Evolutionary conservation across 2,888 invertebrate genomes (phyloP), one percentile per base, ranked within the genome.

Genomic region (Drosophila pseudotakahashii): DNA sequence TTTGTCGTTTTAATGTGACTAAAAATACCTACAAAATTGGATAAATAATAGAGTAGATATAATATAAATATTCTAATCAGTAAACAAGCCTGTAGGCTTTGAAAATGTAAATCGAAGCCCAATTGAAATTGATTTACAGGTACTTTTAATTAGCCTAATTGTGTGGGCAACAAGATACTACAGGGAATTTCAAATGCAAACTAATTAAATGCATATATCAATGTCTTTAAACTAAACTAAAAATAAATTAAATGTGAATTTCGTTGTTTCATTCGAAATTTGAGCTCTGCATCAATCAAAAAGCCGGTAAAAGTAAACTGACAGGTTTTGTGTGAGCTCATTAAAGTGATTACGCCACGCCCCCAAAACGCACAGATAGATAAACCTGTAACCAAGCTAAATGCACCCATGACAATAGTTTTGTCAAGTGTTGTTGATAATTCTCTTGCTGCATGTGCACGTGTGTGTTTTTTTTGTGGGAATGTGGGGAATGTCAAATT

Each of bases 261-360:
- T 42, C 6, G 44, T 7, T 32, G 19, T 36, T 32, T n/a, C 48
- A 45, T 26, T 44, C 64, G 61, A 48, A 69, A 75, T 48, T 34
- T 7, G 1, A 3, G 16, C 7, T 16, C 16, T 48, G 54, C 75
- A 88, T 82, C 78, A 72, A 80, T 82, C 78, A 73, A 73, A 63
- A 50, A 26, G 45, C 78, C 68, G 32, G 59, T 73, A 57, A 19
- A 63, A 57, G 70, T 62, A 68, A 51, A 55, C 32, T 39, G 53
- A 23, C 66, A 44, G 10, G 14, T 83, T 80, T 80, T 83, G 81
- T 78, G 84, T 70, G 69, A 78, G 78, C 88, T 82, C 88, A 89
- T 82, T 82, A 89, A 87, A 89, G 71, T 73, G 78, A 81, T 83
- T 86, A 71, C 69, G 66, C 62, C 68, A 67, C 68, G 75, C 64